Evolutionary conservation across 2,888 invertebrate species (phyloP), one percentile per base, ranked within the genome.

Genomic region (Mythimna vitellina): DNA sequence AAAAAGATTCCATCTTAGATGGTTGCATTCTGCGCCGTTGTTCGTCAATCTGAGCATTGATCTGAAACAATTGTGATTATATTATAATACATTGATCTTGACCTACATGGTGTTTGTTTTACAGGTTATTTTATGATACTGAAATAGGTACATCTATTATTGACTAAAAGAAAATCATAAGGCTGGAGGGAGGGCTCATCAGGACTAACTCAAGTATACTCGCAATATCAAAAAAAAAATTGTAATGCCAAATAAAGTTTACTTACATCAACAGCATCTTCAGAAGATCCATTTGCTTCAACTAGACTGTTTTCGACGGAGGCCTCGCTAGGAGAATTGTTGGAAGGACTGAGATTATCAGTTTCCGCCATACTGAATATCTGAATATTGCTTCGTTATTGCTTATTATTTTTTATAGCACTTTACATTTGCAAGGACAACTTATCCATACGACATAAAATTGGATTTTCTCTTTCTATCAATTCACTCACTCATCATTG

Each of bases 1-100:
- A 97, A 90, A 98, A 98, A 7, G 98, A 98, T 91, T 98, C 98
- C 94, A 97, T 91, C 92, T 97, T 97, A 14, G 97, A 94, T 35
- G 97, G 97, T 88, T 97, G 97, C 94, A 94, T 94, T 82, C 92
- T 92, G 61, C 89, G 93, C 51, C 94, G 91, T 82, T 95, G 92
- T 82, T 93, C 96, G 74, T 95, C 96, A 77, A 94, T 93, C 86
- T 96, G 91, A 76, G 93, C 93, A 90, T 95, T 95, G 78, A 96
- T 90, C 96, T 96, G 92, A 78, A 95, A 95, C 83, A 84, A 83
- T 38, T 60, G 46, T 53, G 25, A 29, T 57, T 69, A 2, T 51
- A 51, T 22, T 54, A 35, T 25, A 51, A 22, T 22, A 62, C 53
- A 63, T 53, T 57, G 56, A 57, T 42, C 57, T 62, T 74, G 74